Evolutionary conservation across 2,888 invertebrate species (phyloP).

Genomic region (Phasia obesa): DNA sequence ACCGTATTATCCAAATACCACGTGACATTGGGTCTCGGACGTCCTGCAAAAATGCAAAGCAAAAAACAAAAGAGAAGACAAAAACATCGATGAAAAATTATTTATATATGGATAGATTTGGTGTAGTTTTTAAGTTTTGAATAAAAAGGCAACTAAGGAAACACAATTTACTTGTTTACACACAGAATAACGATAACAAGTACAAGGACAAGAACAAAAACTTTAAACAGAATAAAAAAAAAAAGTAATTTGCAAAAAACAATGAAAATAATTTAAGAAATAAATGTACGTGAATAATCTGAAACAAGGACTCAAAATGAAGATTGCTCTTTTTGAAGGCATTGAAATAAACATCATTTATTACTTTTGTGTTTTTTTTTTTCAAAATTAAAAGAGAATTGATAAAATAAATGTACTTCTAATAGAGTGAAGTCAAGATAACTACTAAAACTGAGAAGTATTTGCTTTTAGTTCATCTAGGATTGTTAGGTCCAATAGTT

Average conservation of each 20-base stretch:
- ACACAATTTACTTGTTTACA: slow-evolving; percentile 55
- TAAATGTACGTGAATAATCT: not conserved
- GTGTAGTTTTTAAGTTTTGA: slow-evolving; percentile 19
- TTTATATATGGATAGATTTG: not conserved
- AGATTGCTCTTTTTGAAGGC: slow-evolving; percentile 53
- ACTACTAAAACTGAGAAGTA: slow-evolving; percentile 62
- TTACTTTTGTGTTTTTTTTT: too few species aligned
- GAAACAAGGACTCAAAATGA: slow-evolving; percentile 7
- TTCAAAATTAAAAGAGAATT: slow-evolving; percentile 14
- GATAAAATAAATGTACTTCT: not conserved
- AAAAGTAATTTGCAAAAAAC: slow-evolving; percentile 56
- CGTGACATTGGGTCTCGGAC: slow-evolving; percentile 89
- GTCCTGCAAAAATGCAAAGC: slow-evolving; percentile 83
- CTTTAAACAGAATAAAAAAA: slow-evolving; percentile 25
- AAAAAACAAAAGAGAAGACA: not conserved
- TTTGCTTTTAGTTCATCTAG: slow-evolving; percentile 73
- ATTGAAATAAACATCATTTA: slow-evolving; percentile 61
- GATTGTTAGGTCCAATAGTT: slow-evolving; percentile 73
- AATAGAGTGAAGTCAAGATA: slow-evolving; percentile 27
- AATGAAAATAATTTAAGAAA: slow-evolving; percentile 47
- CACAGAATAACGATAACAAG: slow-evolving; percentile 65
- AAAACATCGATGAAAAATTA: slow-evolving; percentile 46
- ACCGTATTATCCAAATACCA: slow-evolving; percentile 94
- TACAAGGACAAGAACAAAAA: slow-evolving; percentile 12
- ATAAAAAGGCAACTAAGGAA: slow-evolving; percentile 23